Conservation (phyloP, 2,888 invertebrate genomes). For the Stenotaenia linearis region DNA sequence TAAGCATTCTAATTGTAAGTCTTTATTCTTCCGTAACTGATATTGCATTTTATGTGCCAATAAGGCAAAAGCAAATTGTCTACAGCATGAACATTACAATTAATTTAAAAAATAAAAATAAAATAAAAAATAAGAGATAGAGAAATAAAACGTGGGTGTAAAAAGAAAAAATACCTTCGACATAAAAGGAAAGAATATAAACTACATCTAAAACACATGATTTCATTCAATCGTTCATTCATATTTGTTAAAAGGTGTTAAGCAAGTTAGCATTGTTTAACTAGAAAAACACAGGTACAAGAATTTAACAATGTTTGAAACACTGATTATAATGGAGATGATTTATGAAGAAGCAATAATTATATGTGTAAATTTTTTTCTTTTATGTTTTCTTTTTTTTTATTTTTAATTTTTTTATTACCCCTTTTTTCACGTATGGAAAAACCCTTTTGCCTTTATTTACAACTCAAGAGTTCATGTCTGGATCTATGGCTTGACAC, state of each 20-base stretch:
- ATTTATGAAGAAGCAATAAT: not conserved
- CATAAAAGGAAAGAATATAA: not conserved
- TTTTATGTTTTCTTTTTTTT: too few species aligned
- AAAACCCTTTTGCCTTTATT: not conserved
- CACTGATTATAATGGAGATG: slow-evolving; percentile 1
- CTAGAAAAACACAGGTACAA: slow-evolving; percentile 9
- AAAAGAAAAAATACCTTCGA: not conserved
- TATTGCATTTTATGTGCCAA: not conserved
- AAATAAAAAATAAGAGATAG: not conserved
- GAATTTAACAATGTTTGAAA: not conserved
- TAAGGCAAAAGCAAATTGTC: not conserved
- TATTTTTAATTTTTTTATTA: too few species aligned
- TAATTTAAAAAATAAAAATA: not conserved
- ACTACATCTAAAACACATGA: not conserved
- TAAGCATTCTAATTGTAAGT: not conserved
- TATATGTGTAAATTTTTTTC: not conserved
- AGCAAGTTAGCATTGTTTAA: not conserved
- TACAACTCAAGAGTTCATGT: slow-evolving; percentile 2
- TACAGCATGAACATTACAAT: not conserved
- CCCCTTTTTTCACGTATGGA: too few species aligned
- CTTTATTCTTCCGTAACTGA: not conserved
- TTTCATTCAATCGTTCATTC: not conserved
- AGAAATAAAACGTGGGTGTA: not conserved
- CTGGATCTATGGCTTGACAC: not conserved
- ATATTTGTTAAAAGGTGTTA: not conserved